Conservation (phyloP, 2,888 invertebrate species). For the Ecliptopera silaceata region DNA sequence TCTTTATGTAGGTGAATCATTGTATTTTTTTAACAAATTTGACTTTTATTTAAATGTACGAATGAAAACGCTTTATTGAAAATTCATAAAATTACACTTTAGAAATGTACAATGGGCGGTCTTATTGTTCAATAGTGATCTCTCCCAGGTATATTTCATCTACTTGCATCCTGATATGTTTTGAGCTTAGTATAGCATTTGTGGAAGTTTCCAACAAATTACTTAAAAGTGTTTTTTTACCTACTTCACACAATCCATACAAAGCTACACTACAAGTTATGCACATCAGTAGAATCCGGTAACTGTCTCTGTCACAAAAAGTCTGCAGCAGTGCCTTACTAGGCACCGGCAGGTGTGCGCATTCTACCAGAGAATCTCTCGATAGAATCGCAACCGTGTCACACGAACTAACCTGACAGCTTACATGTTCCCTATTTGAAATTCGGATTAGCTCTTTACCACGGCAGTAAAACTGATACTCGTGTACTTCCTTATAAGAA, state of each 20-base stretch:
- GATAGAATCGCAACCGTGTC: slow-evolving; percentile 18
- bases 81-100: too few relatives aligned
- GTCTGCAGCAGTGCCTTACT: slow-evolving; percentile 12
- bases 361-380: slow-evolving; percentile 14
- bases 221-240: too few relatives aligned
- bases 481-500: background rate
- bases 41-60: background rate
- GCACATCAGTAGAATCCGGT: slow-evolving; percentile 10
- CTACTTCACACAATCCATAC: background rate
- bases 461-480: slow-evolving; percentile 5
- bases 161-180: too few relatives aligned
- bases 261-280: background rate
- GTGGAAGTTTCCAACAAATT: background rate
- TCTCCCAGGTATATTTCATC: too few relatives aligned
- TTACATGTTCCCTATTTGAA: slow-evolving; percentile 26
- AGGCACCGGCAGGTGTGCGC: slow-evolving; percentile 17
- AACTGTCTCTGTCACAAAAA: slow-evolving; percentile 12
- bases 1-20: too few relatives aligned
- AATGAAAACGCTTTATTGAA: too few relatives aligned
- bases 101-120: too few relatives aligned
- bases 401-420: slow-evolving; percentile 22
- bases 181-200: too few relatives aligned
- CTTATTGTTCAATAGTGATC: too few relatives aligned
- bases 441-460: slow-evolving; percentile 24
- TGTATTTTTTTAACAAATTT: too few relatives aligned